phyloP scores from a whole-genome alignment of 2,888 invertebrate genomes.

The Dyspetes luteomarginatus region DNA sequence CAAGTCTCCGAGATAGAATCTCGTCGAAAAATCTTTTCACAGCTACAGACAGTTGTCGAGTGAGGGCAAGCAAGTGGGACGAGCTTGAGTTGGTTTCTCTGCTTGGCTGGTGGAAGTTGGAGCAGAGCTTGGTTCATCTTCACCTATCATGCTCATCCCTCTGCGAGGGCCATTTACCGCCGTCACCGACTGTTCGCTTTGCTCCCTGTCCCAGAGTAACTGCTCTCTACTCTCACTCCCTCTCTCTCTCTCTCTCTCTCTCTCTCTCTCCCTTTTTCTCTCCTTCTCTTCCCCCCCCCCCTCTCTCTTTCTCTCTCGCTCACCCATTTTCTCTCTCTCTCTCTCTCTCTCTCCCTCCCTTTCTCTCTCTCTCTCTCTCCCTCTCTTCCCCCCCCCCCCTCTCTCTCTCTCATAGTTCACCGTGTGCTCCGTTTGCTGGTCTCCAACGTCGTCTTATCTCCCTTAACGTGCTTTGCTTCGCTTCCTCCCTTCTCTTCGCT shows the following conservation, averaged over 20 bases:
- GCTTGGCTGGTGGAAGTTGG: background rate
- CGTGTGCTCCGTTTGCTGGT: slow-evolving; percentile 2
- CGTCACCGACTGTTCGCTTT: slow-evolving; percentile 37
- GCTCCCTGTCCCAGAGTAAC: slow-evolving; percentile 12
- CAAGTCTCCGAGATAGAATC: too few relatives aligned
- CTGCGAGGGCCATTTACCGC: slow-evolving; percentile 59
- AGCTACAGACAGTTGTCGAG: too few relatives aligned
- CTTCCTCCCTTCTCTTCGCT: slow-evolving; percentile 40
- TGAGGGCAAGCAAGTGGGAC: background rate
- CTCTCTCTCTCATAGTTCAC: too few relatives aligned
- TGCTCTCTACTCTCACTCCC: background rate
- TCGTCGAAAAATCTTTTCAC: too few relatives aligned
- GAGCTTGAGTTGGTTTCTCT: too few relatives aligned
- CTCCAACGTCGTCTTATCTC: slow-evolving; percentile 56
- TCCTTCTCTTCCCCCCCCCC: too few relatives aligned
- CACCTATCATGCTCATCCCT: slow-evolving; percentile 45
- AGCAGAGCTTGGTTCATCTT: slow-evolving; percentile 52
- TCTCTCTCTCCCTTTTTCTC: too few relatives aligned
- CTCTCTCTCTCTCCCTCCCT: too few relatives aligned
- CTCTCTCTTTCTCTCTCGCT: too few relatives aligned
- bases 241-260: background rate
- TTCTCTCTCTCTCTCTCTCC: too few relatives aligned
- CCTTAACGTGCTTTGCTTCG: slow-evolving; percentile 48
- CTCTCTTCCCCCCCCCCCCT: too few relatives aligned
- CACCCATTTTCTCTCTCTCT: too few relatives aligned